Evolutionary conservation across 2,797 vertebrate genomes (phyloP).

Genomic region (Poecilia velifera): DNA sequence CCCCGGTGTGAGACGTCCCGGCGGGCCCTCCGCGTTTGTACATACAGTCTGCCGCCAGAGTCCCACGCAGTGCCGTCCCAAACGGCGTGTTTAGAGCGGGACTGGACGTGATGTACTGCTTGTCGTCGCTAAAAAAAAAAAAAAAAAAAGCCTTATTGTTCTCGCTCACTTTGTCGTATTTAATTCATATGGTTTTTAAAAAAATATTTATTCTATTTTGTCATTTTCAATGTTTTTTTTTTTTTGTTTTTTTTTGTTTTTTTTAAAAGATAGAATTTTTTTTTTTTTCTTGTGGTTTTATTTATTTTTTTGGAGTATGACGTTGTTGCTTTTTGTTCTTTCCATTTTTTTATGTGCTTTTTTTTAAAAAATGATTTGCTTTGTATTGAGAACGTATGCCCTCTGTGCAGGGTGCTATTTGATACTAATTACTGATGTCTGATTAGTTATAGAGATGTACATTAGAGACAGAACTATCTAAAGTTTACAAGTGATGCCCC

Average conservation of each 20-base stretch:
- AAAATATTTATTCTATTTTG: constrained; percentile 81
- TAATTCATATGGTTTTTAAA: constrained; percentile 76
- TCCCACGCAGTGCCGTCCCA: constrained; percentile 72
- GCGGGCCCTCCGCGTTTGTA: constrained; percentile 69
- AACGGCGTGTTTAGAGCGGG: constrained; percentile 74
- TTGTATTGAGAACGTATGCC: constrained; percentile 68
- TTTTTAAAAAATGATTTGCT: constrained; percentile 73
- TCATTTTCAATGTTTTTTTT: constrained; percentile 60
- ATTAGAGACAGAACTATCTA: constrained; percentile 74
- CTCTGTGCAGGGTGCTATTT: constrained; percentile 80
- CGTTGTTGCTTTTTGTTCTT: constrained; percentile 74
- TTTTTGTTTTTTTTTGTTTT: constrained; percentile 65
- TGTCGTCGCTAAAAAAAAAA: constrained; percentile 62
- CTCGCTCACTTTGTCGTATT: constrained; percentile 79
- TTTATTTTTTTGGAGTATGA: constrained; percentile 73
- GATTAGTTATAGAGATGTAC: constrained; percentile 76
- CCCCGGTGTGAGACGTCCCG: constrained; percentile 47
- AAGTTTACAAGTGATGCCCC: constrained; percentile 70
- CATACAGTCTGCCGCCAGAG: constrained; percentile 74
- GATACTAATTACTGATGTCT: constrained; percentile 81
- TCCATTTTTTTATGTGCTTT: constrained; percentile 76
- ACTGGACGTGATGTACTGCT: constrained; percentile 78
- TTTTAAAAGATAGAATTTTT: constrained; percentile 56
- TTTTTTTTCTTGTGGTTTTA: constrained; percentile 71
- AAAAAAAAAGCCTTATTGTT: constrained; percentile 82